Percentiles rank a stretch among this genome's conserved stretches.
These are phyloP conservation scores for Cygnus buccinator DNA, from an alignment of 2,113 vertebrate genomes.

Conservation along the genomic window DNA sequence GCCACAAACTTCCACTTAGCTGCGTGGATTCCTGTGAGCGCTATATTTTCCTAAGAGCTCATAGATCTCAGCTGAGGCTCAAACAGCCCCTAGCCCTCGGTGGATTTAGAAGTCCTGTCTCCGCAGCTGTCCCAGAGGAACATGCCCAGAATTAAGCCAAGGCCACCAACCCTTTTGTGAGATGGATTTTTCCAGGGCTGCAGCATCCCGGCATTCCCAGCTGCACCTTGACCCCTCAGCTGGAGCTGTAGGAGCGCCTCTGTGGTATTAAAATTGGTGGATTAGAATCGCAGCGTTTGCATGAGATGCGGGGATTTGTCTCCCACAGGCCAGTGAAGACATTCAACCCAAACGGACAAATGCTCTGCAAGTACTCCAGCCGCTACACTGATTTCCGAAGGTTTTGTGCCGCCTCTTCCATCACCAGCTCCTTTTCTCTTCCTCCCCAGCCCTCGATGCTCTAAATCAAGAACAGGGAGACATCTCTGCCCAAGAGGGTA, in stretches of 20 bases:
- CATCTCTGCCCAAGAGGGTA: background rate
- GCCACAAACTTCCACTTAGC: background rate
- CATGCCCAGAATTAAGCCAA: background rate
- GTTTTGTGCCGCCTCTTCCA: background rate
- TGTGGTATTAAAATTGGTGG: background rate
- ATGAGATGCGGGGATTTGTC: background rate
- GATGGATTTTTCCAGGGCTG: background rate
- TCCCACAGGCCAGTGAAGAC: background rate
- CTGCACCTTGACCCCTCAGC: background rate
- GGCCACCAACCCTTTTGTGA: background rate
- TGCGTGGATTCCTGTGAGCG: background rate
- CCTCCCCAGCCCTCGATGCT: background rate
- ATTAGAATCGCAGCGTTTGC: background rate
- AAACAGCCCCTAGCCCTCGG: background rate
- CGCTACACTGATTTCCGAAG: background rate
- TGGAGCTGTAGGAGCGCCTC: background rate
- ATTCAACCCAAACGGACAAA: background rate
- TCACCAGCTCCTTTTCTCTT: background rate
- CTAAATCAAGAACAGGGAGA: background rate
- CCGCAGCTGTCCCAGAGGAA: background rate
- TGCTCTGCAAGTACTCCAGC: background rate
- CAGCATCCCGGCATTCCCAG: background rate
- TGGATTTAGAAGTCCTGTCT: background rate
- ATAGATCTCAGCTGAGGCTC: background rate
- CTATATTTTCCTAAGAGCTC: background rate